A percentile compares a stretch with the other conserved stretches of the same genome.
Evolutionary conservation across 2,797 vertebrate species (phyloP).

Genomic region (Rhabdophis nuchalis): DNA sequence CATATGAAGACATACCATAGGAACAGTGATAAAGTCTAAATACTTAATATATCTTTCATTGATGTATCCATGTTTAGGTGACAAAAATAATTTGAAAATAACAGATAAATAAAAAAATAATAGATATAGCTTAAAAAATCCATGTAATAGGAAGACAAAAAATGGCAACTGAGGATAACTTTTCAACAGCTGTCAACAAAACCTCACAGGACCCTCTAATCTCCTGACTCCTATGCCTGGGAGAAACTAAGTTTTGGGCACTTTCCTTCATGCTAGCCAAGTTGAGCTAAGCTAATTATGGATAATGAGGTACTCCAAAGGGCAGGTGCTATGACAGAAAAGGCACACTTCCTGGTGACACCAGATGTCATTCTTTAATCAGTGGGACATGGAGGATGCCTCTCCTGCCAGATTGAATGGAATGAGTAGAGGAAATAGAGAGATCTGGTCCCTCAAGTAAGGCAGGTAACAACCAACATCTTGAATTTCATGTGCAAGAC

Average conservation of each 20-base stretch:
- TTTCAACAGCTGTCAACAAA: neutral
- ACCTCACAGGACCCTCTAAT: neutral
- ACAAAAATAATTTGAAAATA: neutral
- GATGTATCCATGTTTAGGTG: neutral
- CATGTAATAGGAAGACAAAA: neutral
- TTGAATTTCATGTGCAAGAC: neutral
- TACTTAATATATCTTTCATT: neutral
- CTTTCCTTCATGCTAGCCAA: neutral
- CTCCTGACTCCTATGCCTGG: neutral
- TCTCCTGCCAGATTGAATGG: neutral
- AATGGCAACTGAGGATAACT: neutral
- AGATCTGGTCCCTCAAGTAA: neutral
- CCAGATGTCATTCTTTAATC: neutral
- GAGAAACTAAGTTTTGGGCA: neutral
- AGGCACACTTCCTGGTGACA: neutral
- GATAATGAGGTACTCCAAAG: neutral
- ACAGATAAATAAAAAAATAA: neutral
- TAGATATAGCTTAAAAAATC: neutral
- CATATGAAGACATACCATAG: neutral
- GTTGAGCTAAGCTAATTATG: neutral
- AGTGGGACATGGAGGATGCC: neutral
- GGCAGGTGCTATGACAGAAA: neutral
- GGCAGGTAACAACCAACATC: neutral
- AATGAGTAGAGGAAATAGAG: neutral
- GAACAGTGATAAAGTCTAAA: neutral